Conservation (phyloP, 2,888 invertebrate genomes). For the Troides oblongomaculatus region DNA sequence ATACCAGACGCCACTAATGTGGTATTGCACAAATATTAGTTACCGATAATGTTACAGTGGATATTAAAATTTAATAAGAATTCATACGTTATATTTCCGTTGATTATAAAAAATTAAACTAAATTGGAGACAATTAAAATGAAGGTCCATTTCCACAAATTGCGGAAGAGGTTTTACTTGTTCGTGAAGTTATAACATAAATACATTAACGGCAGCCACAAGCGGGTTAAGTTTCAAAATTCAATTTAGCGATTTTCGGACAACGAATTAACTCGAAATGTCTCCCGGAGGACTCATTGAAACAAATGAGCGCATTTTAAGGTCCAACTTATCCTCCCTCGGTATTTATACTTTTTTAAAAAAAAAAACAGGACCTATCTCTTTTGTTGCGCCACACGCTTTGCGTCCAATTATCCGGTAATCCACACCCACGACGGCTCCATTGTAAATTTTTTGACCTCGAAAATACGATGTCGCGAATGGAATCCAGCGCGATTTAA, state of each 20-base stretch:
- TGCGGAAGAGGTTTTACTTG: constrained; percentile 22
- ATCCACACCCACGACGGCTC: constrained; percentile 51
- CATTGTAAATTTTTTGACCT: constrained; percentile 43
- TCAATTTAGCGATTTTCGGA: constrained; percentile 29
- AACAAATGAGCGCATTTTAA: constrained; percentile 36
- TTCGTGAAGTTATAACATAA: constrained; percentile 19
- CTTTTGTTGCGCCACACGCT: constrained; percentile 39
- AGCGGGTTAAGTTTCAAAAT: constrained; percentile 16
- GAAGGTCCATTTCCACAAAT: constrained; percentile 10
- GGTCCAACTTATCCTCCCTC: constrained; percentile 22
- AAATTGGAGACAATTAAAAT: constrained; percentile 1
- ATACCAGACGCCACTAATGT: too few species aligned
- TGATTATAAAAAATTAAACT: neutral
- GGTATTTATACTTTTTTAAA: constrained; percentile 35
- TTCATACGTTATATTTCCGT: too few species aligned
- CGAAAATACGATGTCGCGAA: constrained; percentile 35
- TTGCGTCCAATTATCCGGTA: constrained; percentile 51
- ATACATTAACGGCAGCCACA: constrained; percentile 20
- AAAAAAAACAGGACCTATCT: constrained; percentile 40
- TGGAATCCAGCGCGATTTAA: neutral
- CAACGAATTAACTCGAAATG: constrained; percentile 33
- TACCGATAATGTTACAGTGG: too few species aligned
- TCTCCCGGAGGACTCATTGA: constrained; percentile 34
- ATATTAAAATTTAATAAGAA: too few species aligned
- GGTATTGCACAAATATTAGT: too few species aligned